Percentiles rank a stretch among this genome's conserved stretches.
Conservation (phyloP, 2,113 vertebrate genomes). For the Peromyscus maniculatus region DNA sequence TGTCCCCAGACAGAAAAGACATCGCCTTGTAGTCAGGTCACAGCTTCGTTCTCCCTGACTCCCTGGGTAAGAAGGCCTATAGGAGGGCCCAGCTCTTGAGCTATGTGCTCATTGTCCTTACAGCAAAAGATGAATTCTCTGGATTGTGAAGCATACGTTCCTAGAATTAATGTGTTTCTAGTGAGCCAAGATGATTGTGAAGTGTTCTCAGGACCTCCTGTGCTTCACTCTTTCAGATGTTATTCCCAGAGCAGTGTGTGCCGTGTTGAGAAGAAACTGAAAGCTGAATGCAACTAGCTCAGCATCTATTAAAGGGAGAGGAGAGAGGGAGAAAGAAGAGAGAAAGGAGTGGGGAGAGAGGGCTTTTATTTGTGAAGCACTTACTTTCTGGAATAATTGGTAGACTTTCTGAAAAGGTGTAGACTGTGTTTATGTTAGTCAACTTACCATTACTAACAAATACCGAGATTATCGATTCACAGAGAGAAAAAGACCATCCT, state of each 20-base stretch:
- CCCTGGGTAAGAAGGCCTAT: neutral
- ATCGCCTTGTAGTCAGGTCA: neutral
- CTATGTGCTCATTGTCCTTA: neutral
- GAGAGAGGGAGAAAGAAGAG: neutral
- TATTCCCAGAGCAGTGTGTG: neutral
- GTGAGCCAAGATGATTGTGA: neutral
- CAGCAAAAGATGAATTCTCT: neutral
- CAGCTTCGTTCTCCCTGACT: neutral
- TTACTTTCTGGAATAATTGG: neutral
- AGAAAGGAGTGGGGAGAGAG: neutral
- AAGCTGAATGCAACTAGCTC: conserved; percentile 32
- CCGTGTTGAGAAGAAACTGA: neutral
- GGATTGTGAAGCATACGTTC: neutral
- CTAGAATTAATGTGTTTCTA: neutral
- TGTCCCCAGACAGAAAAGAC: neutral
- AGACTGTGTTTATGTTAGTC: neutral
- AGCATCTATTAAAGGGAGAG: neutral
- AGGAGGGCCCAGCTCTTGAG: neutral
- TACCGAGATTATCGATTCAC: neutral
- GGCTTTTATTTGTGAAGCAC: neutral
- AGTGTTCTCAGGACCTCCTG: neutral
- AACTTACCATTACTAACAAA: neutral
- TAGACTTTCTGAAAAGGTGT: conserved; percentile 38
- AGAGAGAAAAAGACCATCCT: neutral
- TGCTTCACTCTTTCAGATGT: neutral